Evolutionary conservation across 92 coral and sea anemone genomes (phyloP).

Genomic region (Zoanthus gigantus): DNA sequence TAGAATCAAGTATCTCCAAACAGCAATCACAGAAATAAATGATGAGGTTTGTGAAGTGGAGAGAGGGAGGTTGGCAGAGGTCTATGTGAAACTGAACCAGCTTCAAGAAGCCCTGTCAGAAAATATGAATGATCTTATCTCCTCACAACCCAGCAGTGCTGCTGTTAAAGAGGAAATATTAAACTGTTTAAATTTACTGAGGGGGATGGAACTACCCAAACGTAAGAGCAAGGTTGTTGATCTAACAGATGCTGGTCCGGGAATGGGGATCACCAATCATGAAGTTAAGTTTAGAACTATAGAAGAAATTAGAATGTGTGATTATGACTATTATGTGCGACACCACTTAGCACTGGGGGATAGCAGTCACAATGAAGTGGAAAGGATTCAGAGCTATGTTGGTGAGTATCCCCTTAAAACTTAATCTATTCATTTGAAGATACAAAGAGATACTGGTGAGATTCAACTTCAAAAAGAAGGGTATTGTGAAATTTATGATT

Average conservation of each 20-base stretch:
- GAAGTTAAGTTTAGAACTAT: slow-evolving; percentile 1
- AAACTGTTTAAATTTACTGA: too few relatives aligned
- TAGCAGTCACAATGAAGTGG: slow-evolving; percentile 51
- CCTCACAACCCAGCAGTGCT: slow-evolving; percentile 25
- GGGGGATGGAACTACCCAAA: too few relatives aligned
- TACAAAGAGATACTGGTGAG: background rate
- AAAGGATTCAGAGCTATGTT: slow-evolving; percentile 41
- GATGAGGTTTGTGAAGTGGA: slow-evolving; percentile 50
- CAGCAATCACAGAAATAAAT: slow-evolving; percentile 35
- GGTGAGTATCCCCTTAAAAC: background rate
- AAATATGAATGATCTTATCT: slow-evolving; percentile 20
- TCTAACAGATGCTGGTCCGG: slow-evolving; percentile 22
- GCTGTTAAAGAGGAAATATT: slow-evolving; percentile 6
- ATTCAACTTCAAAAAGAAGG: slow-evolving; percentile 2
- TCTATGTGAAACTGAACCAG: slow-evolving; percentile 32
- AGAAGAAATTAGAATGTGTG: slow-evolving; percentile 9
- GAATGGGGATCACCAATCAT: background rate
- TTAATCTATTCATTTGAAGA: background rate
- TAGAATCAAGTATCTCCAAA: slow-evolving; percentile 43
- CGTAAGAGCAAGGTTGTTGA: too few relatives aligned
- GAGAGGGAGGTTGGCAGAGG: slow-evolving; percentile 32
- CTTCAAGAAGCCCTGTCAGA: slow-evolving; percentile 37
- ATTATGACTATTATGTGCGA: slow-evolving; percentile 26
- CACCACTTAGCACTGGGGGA: slow-evolving; percentile 51
- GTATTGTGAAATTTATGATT: background rate